Percentiles rank a stretch among this genome's conserved stretches.
Evolutionary conservation across 2,797 vertebrate species (phyloP).

Genomic region (Ptychadena robeensis): DNA sequence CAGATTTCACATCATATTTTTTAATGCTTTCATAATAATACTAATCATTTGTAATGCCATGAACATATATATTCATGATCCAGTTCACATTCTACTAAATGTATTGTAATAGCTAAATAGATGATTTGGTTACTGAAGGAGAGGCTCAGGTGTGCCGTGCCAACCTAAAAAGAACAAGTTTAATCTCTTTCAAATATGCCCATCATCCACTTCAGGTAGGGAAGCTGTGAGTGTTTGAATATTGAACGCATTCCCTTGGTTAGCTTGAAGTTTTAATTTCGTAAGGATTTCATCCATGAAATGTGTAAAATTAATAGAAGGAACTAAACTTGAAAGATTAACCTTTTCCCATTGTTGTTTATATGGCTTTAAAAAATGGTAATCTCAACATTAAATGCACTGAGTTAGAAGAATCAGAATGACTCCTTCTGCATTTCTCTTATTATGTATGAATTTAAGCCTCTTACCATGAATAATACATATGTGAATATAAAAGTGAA

Average conservation of each 20-base stretch:
- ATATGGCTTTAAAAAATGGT: conserved; percentile 61
- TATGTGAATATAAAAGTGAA: conserved; percentile 60
- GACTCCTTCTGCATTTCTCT: conserved; percentile 58
- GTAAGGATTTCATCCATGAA: conserved; percentile 46
- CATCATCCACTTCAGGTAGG: not conserved
- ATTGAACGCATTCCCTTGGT: conserved; percentile 24
- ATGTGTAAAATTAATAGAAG: conserved; percentile 54
- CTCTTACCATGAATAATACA: conserved; percentile 62
- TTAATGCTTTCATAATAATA: too few relatives aligned
- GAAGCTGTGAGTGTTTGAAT: conserved; percentile 18
- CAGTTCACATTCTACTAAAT: not conserved
- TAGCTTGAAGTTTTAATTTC: conserved; percentile 45
- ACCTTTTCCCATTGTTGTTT: conserved; percentile 58
- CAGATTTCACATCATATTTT: too few relatives aligned
- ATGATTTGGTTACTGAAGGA: not conserved
- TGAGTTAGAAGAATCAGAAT: conserved; percentile 61
- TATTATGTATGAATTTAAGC: conserved; percentile 62
- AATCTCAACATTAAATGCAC: conserved; percentile 63
- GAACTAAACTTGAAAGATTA: conserved; percentile 51
- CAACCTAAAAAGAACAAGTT: conserved; percentile 12
- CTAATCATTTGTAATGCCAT: too few relatives aligned
- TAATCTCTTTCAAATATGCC: conserved; percentile 10
- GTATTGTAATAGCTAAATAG: not conserved
- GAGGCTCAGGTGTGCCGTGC: not conserved
- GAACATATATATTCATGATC: not conserved